phyloP scores from a whole-genome alignment of 2,797 vertebrate species.

The Neomorphus geoffroyi region DNA sequence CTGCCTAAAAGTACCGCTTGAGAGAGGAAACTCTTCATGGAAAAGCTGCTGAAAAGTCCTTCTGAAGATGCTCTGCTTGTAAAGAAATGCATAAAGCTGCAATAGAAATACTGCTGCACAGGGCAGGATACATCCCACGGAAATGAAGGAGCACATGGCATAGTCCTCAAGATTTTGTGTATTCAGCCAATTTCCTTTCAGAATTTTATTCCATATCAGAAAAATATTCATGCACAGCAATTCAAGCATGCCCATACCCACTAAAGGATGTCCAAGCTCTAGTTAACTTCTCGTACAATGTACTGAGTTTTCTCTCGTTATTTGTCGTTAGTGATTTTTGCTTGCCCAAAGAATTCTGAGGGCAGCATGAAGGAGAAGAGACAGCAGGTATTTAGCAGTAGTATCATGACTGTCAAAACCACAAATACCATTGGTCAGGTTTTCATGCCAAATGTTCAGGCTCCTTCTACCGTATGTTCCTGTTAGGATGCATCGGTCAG shows the following conservation, averaged over 20 bases:
- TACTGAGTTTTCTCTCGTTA: background rate
- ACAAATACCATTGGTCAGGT: background rate
- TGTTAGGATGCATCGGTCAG: background rate
- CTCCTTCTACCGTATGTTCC: background rate
- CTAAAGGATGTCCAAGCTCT: background rate
- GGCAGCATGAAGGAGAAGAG: background rate
- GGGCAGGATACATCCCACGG: background rate
- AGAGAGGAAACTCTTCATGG: background rate
- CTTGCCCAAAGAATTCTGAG: background rate
- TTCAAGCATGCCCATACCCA: background rate
- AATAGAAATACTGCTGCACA: background rate
- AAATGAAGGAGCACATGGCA: background rate
- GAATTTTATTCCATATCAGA: background rate
- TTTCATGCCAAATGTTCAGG: background rate
- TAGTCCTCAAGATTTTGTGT: background rate
- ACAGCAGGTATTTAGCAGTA: background rate
- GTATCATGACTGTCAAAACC: background rate
- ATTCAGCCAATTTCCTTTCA: background rate
- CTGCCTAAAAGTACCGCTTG: background rate
- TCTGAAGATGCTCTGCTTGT: background rate
- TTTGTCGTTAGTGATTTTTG: background rate
- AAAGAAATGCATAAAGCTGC: background rate
- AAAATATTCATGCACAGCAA: background rate
- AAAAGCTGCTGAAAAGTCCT: background rate
- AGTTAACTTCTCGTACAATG: background rate